Base-by-base conservation (phyloP, 1,140 invertebrate genomes). In the Trichonephila inaurata region DNA sequence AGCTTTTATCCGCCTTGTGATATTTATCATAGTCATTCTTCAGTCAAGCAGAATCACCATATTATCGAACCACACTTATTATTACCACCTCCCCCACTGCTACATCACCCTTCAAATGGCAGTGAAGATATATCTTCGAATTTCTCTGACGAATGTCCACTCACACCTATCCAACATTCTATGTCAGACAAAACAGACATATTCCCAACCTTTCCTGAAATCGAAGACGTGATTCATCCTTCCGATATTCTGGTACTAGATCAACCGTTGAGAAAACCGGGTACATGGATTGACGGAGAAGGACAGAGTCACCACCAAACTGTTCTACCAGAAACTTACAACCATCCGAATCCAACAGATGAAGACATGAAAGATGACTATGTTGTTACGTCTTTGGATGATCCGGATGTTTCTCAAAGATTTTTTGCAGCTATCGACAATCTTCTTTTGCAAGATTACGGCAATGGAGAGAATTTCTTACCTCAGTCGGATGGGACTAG, bases 301-400 rank as follows among this genome's bases (percentile, higher is more conserved):
- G 24, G 69, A n/a, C n/a, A 81, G 0, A 69, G 33, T 16, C 88
- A 89, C 10, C 62, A 10, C 0, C 83, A 85, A 58, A 60, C 28
- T 28, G n/a, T 60, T n/a, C 2, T 61, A 2, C 5, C 51, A 24
- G 83, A 85, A 24, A n/a, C 24, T 51, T 85, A 85, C n/a, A 16
- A 28, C 28, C 92, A 93, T 62, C 64, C 51, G 16, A 51, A 64
- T 66, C 62, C 77, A 62, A 12, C 51, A 18, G 81, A 86, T n/a
- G 93, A 94, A 18, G 62, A 72, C 18, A 94, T 88, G 94, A 94
- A 94, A n/a, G 89, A 94, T 62, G 94, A 94, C 66, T 94, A 94
- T 51, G 94, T 91, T 7, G 94, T 94, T 8, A 94, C 94, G 0
- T 94, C 94, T n/a, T 44, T 94, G 14, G 94, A 94, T 33, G 94